Base-by-base conservation (phyloP, 2,797 vertebrate species). In the Chrysocyon brachyurus region DNA sequence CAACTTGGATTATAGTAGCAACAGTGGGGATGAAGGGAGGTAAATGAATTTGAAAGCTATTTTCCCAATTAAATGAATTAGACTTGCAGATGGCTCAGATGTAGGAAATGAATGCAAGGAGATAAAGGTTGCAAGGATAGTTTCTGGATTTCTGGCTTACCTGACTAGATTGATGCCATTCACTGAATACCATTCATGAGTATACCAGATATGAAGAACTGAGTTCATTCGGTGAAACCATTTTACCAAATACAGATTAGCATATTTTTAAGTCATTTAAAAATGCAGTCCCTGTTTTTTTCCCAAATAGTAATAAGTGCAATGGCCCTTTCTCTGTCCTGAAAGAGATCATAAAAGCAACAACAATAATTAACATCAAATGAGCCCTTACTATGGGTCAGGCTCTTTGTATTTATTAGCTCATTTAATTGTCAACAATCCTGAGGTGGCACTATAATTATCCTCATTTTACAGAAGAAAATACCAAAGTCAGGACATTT, bases 41-140 rank as follows among this genome's bases (percentile, higher is more conserved):
- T 21, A 26, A 94, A n/a, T 57, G 28, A 63, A 40, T 61, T 19
- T 79, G 46, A 91, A 82, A 87, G 64, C 26, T 54, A 56, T 59
- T 81, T 96, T 87, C 21, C n/a, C 87, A 57, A 21, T 94, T 91
- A 90, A 87, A 57, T 68, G 11, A 49, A 11, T 49, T 81, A 93
- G 40, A 77, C 21, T 64, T 81, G 63, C 36, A 66, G n/a, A 81
- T 81, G 54, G 14, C 46, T 89, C 63, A 52, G 28, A 56, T 11
- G 1, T 28, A 19, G 17, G 46, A 57, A 86, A 79, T 72, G 17
- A 33, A 54, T 36, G 28, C 36, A 75, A 59, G 7, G 19, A 87
- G 54, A 64, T 49, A 12, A 75, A n/a, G 15, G 16, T 31, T 1
- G 86, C 31, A 61, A 61, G 24, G 33, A 19, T 88, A 46, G 12